Conservation (phyloP, 2,113 vertebrate species). For the Oreocharis arfaki region DNA sequence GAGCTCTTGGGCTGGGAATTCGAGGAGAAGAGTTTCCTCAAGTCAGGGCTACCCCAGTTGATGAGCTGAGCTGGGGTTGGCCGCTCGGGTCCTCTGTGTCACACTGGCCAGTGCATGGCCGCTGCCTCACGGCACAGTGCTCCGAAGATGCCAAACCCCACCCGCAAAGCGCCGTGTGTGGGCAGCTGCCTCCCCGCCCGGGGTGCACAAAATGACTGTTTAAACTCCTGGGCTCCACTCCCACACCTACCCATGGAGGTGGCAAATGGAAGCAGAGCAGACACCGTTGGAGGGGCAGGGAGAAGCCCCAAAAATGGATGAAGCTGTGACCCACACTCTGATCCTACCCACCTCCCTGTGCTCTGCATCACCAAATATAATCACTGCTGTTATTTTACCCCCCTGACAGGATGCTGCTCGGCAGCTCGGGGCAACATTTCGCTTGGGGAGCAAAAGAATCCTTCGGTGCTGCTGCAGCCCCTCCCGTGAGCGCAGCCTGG, state of each 20-base stretch:
- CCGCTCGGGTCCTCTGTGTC: rapidly evolving
- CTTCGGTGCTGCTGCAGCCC: neutral
- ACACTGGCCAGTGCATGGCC: rapidly evolving
- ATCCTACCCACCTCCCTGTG: rapidly evolving
- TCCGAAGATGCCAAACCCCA: neutral
- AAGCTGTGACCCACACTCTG: neutral
- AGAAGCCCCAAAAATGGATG: neutral
- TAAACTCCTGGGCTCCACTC: neutral
- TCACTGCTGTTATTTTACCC: rapidly evolving
- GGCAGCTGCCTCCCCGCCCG: neutral
- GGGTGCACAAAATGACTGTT: rapidly evolving
- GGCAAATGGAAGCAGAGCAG: neutral
- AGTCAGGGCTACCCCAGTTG: rapidly evolving
- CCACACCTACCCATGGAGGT: neutral
- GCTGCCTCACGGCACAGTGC: neutral
- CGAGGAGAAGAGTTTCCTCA: neutral
- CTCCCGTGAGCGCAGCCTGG: neutral
- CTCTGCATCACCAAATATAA: neutral
- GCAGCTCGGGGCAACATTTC: neutral
- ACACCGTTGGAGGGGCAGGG: neutral
- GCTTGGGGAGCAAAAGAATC: neutral
- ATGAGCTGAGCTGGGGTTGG: neutral
- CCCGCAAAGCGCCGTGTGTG: rapidly evolving
- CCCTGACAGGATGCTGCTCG: neutral
- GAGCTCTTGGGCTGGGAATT: neutral